phyloP scores from a whole-genome alignment of 2,113 vertebrate species.

The Mustela nigripes region DNA sequence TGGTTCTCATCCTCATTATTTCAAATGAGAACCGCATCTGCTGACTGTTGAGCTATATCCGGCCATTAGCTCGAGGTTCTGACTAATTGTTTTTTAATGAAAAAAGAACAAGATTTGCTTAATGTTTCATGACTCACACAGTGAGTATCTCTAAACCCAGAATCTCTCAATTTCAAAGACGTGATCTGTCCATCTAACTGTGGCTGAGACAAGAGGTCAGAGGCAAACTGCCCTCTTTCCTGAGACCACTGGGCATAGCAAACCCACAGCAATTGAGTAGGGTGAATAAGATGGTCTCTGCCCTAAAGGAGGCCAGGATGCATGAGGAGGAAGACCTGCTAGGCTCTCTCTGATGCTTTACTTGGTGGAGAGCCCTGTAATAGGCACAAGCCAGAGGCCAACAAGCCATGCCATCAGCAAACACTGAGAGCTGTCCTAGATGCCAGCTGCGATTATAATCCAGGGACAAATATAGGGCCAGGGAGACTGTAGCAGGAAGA shows the following conservation, averaged over 20 bases:
- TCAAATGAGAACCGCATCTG: constrained; percentile 46
- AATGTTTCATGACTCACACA: constrained; percentile 75
- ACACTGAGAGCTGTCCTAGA: background rate
- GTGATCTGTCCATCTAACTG: background rate
- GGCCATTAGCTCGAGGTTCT: constrained; percentile 76
- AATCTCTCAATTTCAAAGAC: background rate
- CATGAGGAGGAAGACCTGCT: background rate
- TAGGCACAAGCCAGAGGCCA: background rate
- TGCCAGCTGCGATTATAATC: background rate
- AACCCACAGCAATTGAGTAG: background rate
- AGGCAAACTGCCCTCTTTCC: background rate
- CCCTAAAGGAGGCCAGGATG: background rate
- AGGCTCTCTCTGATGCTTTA: background rate
- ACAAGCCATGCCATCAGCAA: background rate
- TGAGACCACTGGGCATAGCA: background rate
- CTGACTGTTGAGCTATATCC: constrained; percentile 61
- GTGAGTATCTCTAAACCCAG: constrained; percentile 14
- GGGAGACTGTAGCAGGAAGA: background rate
- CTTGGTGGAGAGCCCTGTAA: background rate
- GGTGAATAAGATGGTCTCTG: background rate
- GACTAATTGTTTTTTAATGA: constrained; percentile 77
- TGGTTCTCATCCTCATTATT: constrained; percentile 25
- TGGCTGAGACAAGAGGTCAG: background rate
- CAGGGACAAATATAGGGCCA: background rate
- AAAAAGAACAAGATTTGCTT: constrained; percentile 67